Percentiles rank a stretch among this genome's conserved stretches.
These are phyloP conservation scores for Caenorhabditis zanzibari DNA, from an alignment of 2,888 invertebrate species.

Conservation along the genomic window DNA sequence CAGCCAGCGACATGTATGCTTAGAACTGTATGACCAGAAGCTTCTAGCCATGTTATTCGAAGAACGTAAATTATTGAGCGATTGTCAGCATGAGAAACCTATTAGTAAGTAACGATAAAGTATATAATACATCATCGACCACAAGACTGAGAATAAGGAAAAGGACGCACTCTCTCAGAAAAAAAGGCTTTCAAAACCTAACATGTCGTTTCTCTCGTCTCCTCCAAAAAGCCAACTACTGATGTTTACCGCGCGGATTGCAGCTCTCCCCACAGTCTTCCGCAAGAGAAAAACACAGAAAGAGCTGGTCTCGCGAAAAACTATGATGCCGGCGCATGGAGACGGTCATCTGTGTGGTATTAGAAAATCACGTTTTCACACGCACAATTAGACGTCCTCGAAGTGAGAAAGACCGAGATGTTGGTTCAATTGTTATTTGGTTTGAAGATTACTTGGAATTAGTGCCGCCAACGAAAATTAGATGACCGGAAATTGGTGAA, in stretches of 20 bases:
- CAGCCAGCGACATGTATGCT: too few relatives aligned
- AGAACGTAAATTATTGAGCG: too few relatives aligned
- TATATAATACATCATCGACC: conserved; percentile 7
- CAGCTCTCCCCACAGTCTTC: background rate
- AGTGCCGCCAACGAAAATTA: background rate
- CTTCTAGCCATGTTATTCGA: too few relatives aligned
- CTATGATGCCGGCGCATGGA: conserved; percentile 3
- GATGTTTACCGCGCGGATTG: conserved; percentile 61
- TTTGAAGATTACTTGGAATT: conserved; percentile 43
- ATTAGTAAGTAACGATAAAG: background rate
- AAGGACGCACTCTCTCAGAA: conserved; percentile 21
- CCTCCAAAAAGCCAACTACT: conserved; percentile 26
- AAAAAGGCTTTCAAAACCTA: conserved; percentile 38
- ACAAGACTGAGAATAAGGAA: background rate
- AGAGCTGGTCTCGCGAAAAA: background rate
- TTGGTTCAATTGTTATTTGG: conserved; percentile 56
- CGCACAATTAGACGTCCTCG: conserved; percentile 37
- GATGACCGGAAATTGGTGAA: background rate
- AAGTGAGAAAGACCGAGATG: conserved; percentile 2
- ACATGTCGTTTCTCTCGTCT: conserved; percentile 22
- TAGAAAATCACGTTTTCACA: conserved; percentile 58
- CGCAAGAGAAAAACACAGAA: background rate
- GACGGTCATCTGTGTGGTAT: conserved; percentile 9
- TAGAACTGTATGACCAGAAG: too few relatives aligned
- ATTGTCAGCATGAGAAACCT: too few relatives aligned